Evolutionary conservation across 1,140 invertebrate species (phyloP).

Genomic region (Pseudobourletiella spinata): DNA sequence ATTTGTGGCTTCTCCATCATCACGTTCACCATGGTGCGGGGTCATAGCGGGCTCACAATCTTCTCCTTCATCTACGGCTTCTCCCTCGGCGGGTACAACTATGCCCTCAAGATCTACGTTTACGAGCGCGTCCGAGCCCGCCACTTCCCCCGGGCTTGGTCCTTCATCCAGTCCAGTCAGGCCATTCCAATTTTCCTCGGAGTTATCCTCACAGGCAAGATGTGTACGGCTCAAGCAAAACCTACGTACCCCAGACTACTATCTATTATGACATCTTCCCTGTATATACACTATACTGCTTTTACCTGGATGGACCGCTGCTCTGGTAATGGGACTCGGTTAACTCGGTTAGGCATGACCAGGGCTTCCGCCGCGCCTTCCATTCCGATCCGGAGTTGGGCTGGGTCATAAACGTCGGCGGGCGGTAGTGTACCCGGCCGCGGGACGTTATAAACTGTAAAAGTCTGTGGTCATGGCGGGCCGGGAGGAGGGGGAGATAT

Average conservation of each 20-base stretch:
- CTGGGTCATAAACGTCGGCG: too few species aligned
- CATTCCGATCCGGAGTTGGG: too few species aligned
- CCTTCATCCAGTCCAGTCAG: constrained; percentile 79
- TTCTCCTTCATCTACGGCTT: constrained; percentile 71
- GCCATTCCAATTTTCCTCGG: constrained; percentile 73
- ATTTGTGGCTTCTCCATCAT: constrained; percentile 67
- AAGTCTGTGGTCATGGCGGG: too few species aligned
- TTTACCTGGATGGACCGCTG: too few species aligned
- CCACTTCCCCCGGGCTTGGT: constrained; percentile 80
- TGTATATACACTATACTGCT: too few species aligned
- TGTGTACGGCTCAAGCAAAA: background rate
- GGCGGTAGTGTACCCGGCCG: too few species aligned
- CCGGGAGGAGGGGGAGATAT: too few species aligned
- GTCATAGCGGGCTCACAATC: constrained; percentile 58
- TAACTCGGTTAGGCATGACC: too few species aligned
- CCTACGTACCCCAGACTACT: background rate
- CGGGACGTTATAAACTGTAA: too few species aligned
- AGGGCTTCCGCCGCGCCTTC: too few species aligned
- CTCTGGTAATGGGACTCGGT: too few species aligned
- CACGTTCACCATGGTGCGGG: constrained; percentile 67
- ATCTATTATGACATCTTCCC: too few species aligned
- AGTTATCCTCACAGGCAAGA: constrained; percentile 66
- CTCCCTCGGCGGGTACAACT: constrained; percentile 64
- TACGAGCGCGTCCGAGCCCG: constrained; percentile 73
- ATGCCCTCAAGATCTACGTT: constrained; percentile 78